Base-by-base conservation (phyloP, 2,113 vertebrate genomes). In the Actenoides lindsayi region DNA sequence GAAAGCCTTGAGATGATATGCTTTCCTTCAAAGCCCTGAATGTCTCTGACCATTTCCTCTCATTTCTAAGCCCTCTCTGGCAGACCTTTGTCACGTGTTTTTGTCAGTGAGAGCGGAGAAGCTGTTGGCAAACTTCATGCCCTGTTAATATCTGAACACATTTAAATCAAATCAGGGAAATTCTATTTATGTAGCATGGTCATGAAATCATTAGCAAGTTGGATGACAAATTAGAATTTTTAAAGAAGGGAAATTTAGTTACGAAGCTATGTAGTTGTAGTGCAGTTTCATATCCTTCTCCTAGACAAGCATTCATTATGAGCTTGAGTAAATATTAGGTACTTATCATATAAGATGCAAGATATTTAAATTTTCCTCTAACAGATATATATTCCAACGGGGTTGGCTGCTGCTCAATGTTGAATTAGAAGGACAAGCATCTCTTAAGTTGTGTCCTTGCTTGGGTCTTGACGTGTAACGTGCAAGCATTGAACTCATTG, bases 181-280 rank as follows among this genome's bases (percentile, higher is more conserved):
- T 73, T 84, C 44, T 97, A 64, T 97, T 97, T 98, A 95, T 54
- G 23, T 93, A 95, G 71, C 94, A 57, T 96, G 90, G 74, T 90
- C 90, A 91, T 97, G 95, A 95, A 97, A 57, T 94, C 92, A 96
- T 97, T 97, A 98, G 42, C 76, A 93, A 92, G 78, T 80, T 94
- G 81, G 39, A 77, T 96, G 94, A 57, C 65, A 87, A 95, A 96
- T 92, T 77, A 96, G 68, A 85, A 90, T 84, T 95, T 89, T 89
- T 91, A 42, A 31, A 86, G 83, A 96, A 83, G 25, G 42, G 82
- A 93, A 95, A 91, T 93, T 70, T 95, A 96, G 96, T 98, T 96
- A 96, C 94, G 71, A 95, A 97, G 95, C 94, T 81, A 44, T 85
- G 95, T 74, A 91, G 41, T 82, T 95, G 51, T 95, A 79, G 53